Evolutionary conservation across 2,797 vertebrate genomes (phyloP).

Genomic region (Peromyscus nudipes): DNA sequence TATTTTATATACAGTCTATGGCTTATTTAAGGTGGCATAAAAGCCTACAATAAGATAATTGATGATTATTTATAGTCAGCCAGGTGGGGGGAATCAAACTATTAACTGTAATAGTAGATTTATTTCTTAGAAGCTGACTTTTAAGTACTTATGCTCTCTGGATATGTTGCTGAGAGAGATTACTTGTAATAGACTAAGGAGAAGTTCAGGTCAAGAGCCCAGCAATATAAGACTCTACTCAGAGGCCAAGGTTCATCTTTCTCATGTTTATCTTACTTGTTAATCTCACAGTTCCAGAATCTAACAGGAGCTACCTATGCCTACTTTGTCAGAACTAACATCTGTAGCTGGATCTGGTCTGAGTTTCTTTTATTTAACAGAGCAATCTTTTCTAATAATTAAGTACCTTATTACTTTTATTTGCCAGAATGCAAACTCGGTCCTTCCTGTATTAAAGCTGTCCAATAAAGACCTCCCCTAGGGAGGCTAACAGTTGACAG

Average conservation of each 20-base stretch:
- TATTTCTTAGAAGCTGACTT: background rate
- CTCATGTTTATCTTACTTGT: background rate
- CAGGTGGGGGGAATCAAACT: background rate
- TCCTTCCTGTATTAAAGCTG: background rate
- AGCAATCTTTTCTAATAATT: background rate
- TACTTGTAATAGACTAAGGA: background rate
- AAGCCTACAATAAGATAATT: background rate
- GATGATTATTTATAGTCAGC: background rate
- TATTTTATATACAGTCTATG: conserved; percentile 29
- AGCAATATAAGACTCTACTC: background rate
- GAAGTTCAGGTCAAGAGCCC: background rate
- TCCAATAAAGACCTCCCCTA: background rate
- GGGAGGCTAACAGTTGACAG: accelerated
- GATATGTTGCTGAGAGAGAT: background rate
- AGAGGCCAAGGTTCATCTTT: background rate
- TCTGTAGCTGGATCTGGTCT: background rate
- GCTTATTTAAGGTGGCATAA: conserved; percentile 11
- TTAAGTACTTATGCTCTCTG: background rate
- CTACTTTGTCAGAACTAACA: background rate
- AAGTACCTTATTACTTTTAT: background rate
- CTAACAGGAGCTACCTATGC: background rate
- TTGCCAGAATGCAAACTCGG: background rate
- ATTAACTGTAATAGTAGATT: background rate
- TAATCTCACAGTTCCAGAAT: background rate
- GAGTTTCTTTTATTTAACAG: background rate